Evolutionary conservation across 2,888 invertebrate genomes (phyloP).

Genomic region (Apodemia duryi): DNA sequence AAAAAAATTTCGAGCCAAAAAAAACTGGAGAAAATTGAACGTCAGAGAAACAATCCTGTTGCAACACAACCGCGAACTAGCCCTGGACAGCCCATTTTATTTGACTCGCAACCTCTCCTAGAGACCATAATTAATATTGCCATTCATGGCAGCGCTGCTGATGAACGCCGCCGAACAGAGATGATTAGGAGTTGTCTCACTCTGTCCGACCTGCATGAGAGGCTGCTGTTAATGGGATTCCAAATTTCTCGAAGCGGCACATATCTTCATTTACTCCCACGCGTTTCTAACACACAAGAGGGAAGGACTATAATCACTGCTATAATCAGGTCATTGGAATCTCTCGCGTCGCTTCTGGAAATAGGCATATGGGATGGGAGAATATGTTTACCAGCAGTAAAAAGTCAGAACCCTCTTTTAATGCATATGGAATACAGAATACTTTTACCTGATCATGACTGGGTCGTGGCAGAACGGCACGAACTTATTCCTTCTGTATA

Average conservation of each 20-base stretch:
- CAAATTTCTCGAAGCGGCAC: slow-evolving; percentile 28
- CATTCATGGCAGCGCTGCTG: slow-evolving; percentile 26
- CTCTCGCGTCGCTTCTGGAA: slow-evolving; percentile 29
- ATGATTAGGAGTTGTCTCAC: slow-evolving; percentile 32
- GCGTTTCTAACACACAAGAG: slow-evolving; percentile 30
- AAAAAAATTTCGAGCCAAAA: too few relatives aligned
- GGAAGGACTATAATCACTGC: slow-evolving; percentile 32
- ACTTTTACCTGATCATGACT: slow-evolving; percentile 22
- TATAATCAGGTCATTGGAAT: slow-evolving; percentile 32
- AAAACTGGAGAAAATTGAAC: slow-evolving; percentile 19
- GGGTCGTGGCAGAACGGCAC: slow-evolving; percentile 19
- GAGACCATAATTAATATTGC: slow-evolving; percentile 17
- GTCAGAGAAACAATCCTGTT: slow-evolving; percentile 17
- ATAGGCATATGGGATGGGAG: slow-evolving; percentile 27
- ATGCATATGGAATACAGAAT: slow-evolving; percentile 23
- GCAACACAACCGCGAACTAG: slow-evolving; percentile 15
- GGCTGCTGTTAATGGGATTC: slow-evolving; percentile 31
- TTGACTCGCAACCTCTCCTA: slow-evolving; percentile 18
- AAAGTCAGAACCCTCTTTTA: slow-evolving; percentile 21
- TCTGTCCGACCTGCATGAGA: slow-evolving; percentile 30
- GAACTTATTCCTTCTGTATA: slow-evolving; percentile 19
- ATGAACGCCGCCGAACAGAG: slow-evolving; percentile 33
- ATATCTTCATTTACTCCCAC: slow-evolving; percentile 29
- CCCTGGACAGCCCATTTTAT: slow-evolving; percentile 13
- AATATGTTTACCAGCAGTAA: slow-evolving; percentile 20